phyloP scores from a whole-genome alignment of 2,797 vertebrate genomes.

The Danio choprae region DNA sequence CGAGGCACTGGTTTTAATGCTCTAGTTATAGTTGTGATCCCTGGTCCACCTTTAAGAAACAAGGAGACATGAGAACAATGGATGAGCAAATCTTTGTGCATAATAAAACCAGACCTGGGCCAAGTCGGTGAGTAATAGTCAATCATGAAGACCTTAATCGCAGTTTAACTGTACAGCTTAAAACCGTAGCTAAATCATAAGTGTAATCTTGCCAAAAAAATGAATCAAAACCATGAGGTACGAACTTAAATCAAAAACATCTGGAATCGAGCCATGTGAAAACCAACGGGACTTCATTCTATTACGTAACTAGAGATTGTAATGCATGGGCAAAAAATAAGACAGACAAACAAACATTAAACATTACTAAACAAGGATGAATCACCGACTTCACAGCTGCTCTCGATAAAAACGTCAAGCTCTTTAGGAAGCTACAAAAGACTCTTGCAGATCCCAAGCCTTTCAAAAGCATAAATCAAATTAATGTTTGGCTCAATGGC shows the following conservation, averaged over 20 bases:
- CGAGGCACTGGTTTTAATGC: conserved; percentile 66
- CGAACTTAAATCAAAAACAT: conserved; percentile 7
- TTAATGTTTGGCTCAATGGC: neutral
- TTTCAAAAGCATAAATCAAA: conserved; percentile 13
- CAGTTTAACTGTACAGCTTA: conserved; percentile 1
- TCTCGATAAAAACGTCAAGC: conserved; percentile 11
- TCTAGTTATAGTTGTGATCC: conserved; percentile 49
- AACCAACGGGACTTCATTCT: conserved; percentile 12
- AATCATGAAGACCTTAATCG: conserved; percentile 25
- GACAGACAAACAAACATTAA: conserved; percentile 26
- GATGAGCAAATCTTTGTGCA: neutral
- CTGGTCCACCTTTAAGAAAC: conserved; percentile 29
- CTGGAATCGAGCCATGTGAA: conserved; percentile 18
- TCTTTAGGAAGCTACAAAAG: conserved; percentile 11
- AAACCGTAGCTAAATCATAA: neutral
- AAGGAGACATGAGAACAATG: conserved; percentile 18
- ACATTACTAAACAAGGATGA: conserved; percentile 16
- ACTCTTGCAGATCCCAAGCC: neutral
- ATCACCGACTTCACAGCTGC: neutral
- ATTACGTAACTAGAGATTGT: conserved; percentile 3
- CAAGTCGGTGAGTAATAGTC: conserved; percentile 28
- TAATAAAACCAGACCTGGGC: neutral
- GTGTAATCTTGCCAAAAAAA: conserved; percentile 4
- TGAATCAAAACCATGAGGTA: conserved; percentile 20
- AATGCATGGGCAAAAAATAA: conserved; percentile 38